phyloP scores from a whole-genome alignment of 2,888 invertebrate genomes.

The Luperina nickerlii region DNA sequence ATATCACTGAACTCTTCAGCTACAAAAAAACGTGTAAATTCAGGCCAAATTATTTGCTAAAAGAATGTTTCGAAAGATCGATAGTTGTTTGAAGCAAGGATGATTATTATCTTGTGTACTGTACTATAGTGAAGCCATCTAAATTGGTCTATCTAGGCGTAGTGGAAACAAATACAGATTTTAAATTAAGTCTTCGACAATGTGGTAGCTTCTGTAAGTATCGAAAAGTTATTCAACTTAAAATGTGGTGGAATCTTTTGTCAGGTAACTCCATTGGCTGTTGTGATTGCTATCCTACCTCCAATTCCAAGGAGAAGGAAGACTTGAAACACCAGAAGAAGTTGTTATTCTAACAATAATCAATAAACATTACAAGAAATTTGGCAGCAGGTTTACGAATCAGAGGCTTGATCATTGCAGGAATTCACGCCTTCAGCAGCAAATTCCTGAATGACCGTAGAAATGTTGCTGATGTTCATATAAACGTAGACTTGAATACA shows the following conservation, averaged over 20 bases:
- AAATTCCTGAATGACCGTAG: background rate
- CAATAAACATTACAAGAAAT: background rate
- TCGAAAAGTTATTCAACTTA: background rate
- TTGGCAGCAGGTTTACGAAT: background rate
- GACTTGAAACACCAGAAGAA: background rate
- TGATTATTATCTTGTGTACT: slow-evolving; percentile 37
- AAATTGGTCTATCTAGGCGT: background rate
- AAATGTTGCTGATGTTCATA: background rate
- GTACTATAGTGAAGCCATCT: background rate
- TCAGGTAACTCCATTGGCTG: background rate
- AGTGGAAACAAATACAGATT: background rate
- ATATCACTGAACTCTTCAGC: slow-evolving; percentile 48
- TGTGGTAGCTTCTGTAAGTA: background rate
- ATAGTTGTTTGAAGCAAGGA: slow-evolving; percentile 30
- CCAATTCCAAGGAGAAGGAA: background rate
- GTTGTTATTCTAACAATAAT: background rate
- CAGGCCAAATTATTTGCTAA: slow-evolving; percentile 33
- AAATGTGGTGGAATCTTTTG: background rate
- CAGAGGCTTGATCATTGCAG: background rate
- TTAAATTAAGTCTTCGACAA: background rate
- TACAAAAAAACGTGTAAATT: slow-evolving; percentile 54
- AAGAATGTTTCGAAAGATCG: slow-evolving; percentile 34
- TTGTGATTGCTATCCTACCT: background rate
- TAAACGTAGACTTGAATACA: background rate
- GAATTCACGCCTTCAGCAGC: background rate